Conservation (phyloP, 2,797 vertebrate species). For the Meriones psammophilus region DNA sequence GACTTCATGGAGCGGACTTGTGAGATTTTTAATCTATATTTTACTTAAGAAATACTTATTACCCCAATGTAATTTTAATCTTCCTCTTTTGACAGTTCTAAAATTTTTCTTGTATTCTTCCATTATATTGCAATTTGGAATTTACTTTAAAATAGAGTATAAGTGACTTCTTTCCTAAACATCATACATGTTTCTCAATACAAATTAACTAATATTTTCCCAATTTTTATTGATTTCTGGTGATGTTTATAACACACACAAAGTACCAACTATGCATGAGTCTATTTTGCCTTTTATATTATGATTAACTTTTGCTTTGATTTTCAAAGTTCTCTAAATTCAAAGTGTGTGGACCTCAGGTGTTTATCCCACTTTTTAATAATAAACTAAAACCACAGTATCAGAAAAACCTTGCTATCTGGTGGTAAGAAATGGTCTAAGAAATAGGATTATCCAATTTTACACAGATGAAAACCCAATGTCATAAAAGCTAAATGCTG, state of each 20-base stretch:
- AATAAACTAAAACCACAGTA: constrained; percentile 2
- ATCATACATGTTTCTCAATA: not conserved
- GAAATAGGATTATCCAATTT: constrained; percentile 32
- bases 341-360: too few relatives aligned
- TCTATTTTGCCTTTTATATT: constrained; percentile 24
- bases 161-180: not conserved
- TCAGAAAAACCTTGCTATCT: not conserved
- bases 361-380: not conserved
- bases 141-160: not conserved
- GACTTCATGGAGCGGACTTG: too few relatives aligned
- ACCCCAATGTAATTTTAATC: not conserved
- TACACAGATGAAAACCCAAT: constrained; percentile 7
- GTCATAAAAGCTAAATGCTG: not conserved
- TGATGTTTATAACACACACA: not conserved
- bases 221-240: constrained; percentile 13
- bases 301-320: not conserved
- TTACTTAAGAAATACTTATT: not conserved
- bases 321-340: constrained; percentile 27
- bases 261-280: not conserved
- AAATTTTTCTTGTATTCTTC: not conserved
- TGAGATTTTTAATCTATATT: not conserved
- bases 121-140: not conserved
- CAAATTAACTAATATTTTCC: not conserved
- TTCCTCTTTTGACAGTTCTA: constrained; percentile 26
- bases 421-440: not conserved